phyloP scores from a whole-genome alignment of 2,113 vertebrate genomes.

The Mirounga angustirostris region DNA sequence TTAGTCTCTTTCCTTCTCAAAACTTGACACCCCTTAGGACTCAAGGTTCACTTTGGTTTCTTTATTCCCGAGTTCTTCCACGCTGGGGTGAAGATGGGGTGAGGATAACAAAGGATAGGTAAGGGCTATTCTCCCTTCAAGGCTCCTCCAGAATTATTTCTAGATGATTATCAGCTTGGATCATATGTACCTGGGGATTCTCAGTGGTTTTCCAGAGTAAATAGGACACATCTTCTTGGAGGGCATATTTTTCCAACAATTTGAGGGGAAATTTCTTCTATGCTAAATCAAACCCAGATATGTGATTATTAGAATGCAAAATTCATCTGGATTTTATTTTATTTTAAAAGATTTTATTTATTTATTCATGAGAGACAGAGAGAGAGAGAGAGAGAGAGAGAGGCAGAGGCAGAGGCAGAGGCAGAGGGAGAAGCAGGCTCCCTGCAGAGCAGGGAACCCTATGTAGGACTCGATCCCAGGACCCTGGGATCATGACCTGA shows the following conservation, averaged over 20 bases:
- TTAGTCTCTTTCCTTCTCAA: neutral
- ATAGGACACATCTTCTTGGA: conserved; percentile 24
- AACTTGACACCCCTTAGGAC: neutral
- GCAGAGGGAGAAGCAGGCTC: too few species aligned
- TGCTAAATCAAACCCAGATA: conserved; percentile 45
- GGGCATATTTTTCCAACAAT: neutral
- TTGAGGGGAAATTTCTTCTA: conserved; percentile 38
- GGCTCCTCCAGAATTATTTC: neutral
- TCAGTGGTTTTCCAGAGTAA: conserved; percentile 59
- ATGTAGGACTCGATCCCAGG: too few species aligned
- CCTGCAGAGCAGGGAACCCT: too few species aligned
- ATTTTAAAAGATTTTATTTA: too few species aligned
- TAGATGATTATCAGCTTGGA: conserved; percentile 2
- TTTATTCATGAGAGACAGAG: too few species aligned
- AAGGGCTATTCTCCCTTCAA: neutral
- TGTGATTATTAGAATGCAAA: neutral
- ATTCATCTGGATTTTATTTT: conserved; percentile 2
- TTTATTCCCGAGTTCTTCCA: neutral
- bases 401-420: too few species aligned
- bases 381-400: too few species aligned
- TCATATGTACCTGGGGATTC: neutral
- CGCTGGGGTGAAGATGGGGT: neutral
- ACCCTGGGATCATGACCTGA: too few species aligned
- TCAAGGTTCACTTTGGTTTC: neutral
- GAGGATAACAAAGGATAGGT: neutral